phyloP scores from a whole-genome alignment of 1,140 invertebrate genomes.

The Drosophila rhopaloa region DNA sequence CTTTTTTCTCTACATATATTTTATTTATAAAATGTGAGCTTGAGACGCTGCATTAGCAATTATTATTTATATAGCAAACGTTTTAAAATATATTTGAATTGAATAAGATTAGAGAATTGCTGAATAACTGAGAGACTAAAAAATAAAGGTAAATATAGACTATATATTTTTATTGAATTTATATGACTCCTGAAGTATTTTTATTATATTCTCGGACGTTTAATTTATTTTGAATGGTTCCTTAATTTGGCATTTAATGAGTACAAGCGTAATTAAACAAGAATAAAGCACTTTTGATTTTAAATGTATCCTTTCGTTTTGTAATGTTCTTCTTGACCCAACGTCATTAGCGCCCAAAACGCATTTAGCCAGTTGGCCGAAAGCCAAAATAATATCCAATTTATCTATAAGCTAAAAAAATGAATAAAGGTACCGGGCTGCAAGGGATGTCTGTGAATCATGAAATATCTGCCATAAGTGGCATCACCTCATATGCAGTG shows the following conservation, averaged over 20 bases:
- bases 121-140: conserved; percentile 12
- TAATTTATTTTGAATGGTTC: background rate
- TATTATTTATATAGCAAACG: conserved; percentile 32
- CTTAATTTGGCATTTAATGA: conserved; percentile 14
- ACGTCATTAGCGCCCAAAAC: conserved; percentile 66
- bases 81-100: conserved; percentile 1
- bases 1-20: conserved; percentile 31
- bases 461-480: conserved; percentile 40
- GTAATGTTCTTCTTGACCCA: conserved; percentile 16
- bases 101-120: background rate
- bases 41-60: conserved; percentile 23
- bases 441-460: conserved; percentile 41
- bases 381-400: conserved; percentile 50
- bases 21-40: conserved; percentile 55
- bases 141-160: background rate
- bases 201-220: background rate
- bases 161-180: background rate
- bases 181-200: background rate
- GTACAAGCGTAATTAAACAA: conserved; percentile 7
- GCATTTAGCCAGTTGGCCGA: conserved; percentile 67
- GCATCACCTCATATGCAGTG: conserved; percentile 24
- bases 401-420: conserved; percentile 38
- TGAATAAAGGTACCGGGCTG: conserved; percentile 22
- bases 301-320: conserved; percentile 13
- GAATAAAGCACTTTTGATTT: conserved; percentile 1